Base-by-base conservation (phyloP, 30 jellyfish, hydroid and myxozoan genomes). In the Mastigias papua region DNA sequence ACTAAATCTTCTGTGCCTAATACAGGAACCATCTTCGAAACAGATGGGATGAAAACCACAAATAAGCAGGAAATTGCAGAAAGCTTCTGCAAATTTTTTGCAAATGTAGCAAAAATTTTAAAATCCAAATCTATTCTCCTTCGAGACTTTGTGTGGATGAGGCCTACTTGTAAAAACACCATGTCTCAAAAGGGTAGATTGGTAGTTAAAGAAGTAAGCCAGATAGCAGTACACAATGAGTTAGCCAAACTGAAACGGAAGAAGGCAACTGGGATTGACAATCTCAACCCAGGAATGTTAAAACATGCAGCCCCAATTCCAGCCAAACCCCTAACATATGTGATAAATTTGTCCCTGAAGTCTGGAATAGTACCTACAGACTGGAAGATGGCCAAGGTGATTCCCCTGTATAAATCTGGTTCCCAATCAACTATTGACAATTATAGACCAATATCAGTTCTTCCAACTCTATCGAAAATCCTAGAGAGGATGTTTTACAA, bases 391-490 rank as follows among this genome's bases (percentile, higher is more conserved):
- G 84, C 90, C 20, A 84, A 71, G 57, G 80, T 84, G 58, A 71
- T 48, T 33, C 93, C 93, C 61, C 50, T 84, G 78, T 29, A 69
- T 34, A 69, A 71, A 84, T 61, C 80, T 1, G 89, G 81, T 27
- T 22, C 46, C 67, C 23, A 26, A n/a, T 3, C 89, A 19, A 34
- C 23, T 32, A 46, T 37, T 19, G 83, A 64, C 54, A 87, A 87
- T 50, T 63, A 78, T 42, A 58, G 95, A 74, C 92, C 92, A 76
- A 86, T 33, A 33, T 86, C 89, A 46, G 73, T 75, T 33, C 86
- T 86, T 42, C 79, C 92, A 6, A 60, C 95, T 21, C 34, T 86
- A 61, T 48, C 91, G 31, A 51, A 86, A 57, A 76, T 73, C 69
- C 75, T 76, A 22, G 74, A 76, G 48, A 74, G 76, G 48, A n/a